Evolutionary conservation across 2,888 invertebrate genomes (phyloP).

Genomic region (Eupithecia centaureata): DNA sequence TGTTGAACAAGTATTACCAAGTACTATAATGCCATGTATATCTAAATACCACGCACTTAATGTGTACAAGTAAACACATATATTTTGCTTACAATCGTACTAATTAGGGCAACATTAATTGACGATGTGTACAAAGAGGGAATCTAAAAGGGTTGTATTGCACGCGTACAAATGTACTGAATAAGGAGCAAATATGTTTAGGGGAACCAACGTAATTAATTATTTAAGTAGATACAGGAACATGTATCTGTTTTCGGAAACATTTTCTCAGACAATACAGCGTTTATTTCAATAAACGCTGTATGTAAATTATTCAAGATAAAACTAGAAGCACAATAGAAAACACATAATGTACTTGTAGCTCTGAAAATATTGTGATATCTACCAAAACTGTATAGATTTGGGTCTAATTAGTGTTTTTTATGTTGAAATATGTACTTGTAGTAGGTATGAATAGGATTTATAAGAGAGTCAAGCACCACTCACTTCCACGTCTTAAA

Average conservation of each 20-base stretch:
- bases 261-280: not conserved
- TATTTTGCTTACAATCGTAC: constrained; percentile 6
- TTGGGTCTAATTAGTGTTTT: too few species aligned
- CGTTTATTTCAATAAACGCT: too few species aligned
- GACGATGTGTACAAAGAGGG: constrained; percentile 10
- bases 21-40: not conserved
- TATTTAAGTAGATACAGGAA: constrained; percentile 2
- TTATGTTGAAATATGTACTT: too few species aligned
- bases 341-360: too few species aligned
- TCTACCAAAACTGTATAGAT: too few species aligned
- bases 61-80: not conserved
- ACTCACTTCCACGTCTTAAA: too few species aligned
- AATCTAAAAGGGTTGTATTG: not conserved
- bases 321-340: too few species aligned
- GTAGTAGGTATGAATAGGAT: too few species aligned
- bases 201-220: constrained; percentile 11
- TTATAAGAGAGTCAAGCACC: too few species aligned
- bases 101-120: constrained; percentile 10
- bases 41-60: not conserved
- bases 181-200: constrained; percentile 11
- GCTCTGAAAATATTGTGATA: too few species aligned
- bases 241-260: not conserved
- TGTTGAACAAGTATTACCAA: too few species aligned
- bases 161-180: constrained; percentile 8
- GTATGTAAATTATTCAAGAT: too few species aligned